These are phyloP conservation scores for Zoanthus solanderi DNA, from an alignment of 92 coral and sea anemone genomes.

Conservation along the genomic window DNA sequence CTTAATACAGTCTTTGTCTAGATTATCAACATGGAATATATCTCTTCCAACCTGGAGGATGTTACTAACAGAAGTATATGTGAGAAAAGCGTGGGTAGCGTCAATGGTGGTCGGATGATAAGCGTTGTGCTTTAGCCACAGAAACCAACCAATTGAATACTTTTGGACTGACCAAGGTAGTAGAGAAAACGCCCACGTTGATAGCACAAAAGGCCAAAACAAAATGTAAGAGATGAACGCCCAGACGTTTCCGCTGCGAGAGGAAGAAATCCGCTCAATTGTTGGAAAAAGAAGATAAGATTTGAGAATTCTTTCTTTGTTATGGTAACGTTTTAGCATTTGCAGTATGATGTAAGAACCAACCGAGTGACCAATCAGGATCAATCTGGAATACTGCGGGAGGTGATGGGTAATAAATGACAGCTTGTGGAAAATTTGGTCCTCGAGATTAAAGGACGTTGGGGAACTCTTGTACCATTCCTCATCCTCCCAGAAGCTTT, in stretches of 20 bases:
- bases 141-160: constrained; percentile 91
- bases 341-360: constrained; percentile 90
- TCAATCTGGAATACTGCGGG: constrained; percentile 69
- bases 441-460: constrained; percentile 63
- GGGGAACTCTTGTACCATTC: constrained; percentile 49
- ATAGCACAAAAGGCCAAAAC: constrained; percentile 90
- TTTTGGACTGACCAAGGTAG: constrained; percentile 79
- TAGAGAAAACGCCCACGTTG: constrained; percentile 79
- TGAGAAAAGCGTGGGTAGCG: constrained; percentile 77
- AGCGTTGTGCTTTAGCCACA: constrained; percentile 78
- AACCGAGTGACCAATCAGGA: constrained; percentile 92
- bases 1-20: constrained; percentile 71
- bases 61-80: constrained; percentile 80
- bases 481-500: constrained; percentile 43
- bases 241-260: constrained; percentile 96
- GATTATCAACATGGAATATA: constrained; percentile 70
- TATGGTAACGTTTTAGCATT: constrained; percentile 88
- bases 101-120: constrained; percentile 71
- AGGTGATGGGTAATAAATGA: constrained; percentile 82
- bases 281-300: constrained; percentile 95
- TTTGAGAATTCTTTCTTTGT: constrained; percentile 78
- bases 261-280: constrained; percentile 88
- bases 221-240: constrained; percentile 83
- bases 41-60: constrained; percentile 86
- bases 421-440: constrained; percentile 90